phyloP scores from a whole-genome alignment of 2,797 vertebrate genomes.

The Tokudaia muenninki region DNA sequence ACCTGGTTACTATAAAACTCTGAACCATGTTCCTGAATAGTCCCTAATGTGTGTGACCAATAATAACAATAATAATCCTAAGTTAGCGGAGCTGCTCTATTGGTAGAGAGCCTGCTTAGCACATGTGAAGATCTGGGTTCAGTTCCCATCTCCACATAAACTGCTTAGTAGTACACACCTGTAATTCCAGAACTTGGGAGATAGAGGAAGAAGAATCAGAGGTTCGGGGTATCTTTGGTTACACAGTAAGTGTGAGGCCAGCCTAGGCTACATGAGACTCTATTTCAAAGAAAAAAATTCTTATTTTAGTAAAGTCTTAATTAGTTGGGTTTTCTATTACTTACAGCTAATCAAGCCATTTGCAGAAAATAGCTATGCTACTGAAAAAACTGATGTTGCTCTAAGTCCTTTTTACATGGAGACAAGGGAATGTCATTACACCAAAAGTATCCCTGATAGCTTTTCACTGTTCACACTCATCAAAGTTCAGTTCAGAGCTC shows the following conservation, averaged over 20 bases:
- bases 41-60: background rate
- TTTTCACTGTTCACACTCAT: background rate
- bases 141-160: background rate
- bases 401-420: background rate
- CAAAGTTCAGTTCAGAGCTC: background rate
- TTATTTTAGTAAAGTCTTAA: constrained; percentile 37
- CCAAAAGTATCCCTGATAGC: background rate
- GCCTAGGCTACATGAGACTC: background rate
- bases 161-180: background rate
- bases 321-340: background rate
- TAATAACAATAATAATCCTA: background rate
- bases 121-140: background rate
- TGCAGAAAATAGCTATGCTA: constrained; percentile 21
- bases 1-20: background rate
- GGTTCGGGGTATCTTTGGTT: background rate
- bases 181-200: background rate
- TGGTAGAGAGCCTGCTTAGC: background rate
- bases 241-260: background rate
- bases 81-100: background rate
- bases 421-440: background rate
- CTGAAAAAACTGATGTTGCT: constrained; percentile 31
- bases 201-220: background rate
- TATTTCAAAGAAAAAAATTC: background rate
- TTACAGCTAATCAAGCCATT: background rate
- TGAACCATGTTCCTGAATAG: background rate